Base-by-base conservation (phyloP, 2,888 invertebrate genomes). In the Hypomecis punctinalis region DNA sequence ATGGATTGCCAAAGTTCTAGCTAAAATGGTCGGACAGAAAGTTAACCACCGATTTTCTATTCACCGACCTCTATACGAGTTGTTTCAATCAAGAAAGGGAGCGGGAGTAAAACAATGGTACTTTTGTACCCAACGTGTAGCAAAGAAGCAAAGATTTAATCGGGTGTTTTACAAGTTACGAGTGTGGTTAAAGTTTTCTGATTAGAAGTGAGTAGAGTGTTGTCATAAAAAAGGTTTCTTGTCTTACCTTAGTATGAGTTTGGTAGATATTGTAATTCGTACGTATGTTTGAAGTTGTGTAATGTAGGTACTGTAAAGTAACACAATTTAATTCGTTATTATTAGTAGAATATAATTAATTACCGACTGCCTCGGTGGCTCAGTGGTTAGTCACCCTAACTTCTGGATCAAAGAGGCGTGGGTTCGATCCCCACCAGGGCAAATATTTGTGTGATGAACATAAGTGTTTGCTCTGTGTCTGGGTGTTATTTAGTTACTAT, bases 1-100 rank as follows among this genome's bases (percentile, higher is more conserved):
- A 80, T 83, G 79, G 80, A 81, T 77, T 71, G 79, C 74, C 76
- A 75, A 78, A 80, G 81, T 80, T 78, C 82, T 79, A 72, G 70
- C 76, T 80, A 76, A 75, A 77, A 68, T 78, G 82, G 81, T 69
- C 76, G 71, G 74, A 73, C 72, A 74, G 72, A 76, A 79, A 80
- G 79, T 78, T 80, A 79, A 81, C 80, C 80, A 74, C 76, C 78
- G 79, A 82, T 85, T 85, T 86, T 78, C 84, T 81, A 83, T 85
- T 84, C 84, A 83, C 77, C 69, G 70, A 76, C 78, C 76, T 77
- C 80, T 57, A 68, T 61, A 63, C 66, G 71, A 67, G 81, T 80
- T 84, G 81, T 87, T 88, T 86, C 85, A 88, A 85, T 86, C 83
- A 85, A 81, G 80, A 76, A 78, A 72, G 71, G 72, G 80, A 82